Evolutionary conservation across 2,797 vertebrate genomes (phyloP).

Genomic region (Potorous gilbertii): DNA sequence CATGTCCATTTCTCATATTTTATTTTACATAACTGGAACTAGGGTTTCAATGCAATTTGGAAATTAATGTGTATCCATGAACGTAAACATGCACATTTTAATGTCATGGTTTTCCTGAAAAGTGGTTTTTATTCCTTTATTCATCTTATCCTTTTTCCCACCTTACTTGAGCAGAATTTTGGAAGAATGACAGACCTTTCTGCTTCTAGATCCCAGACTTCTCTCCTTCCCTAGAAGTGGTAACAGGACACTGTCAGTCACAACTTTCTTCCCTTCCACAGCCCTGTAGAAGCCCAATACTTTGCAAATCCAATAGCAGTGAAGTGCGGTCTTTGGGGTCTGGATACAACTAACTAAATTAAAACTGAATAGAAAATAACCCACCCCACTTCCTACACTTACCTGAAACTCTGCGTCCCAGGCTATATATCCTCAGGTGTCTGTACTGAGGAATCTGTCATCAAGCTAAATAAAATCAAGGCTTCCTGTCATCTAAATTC

Average conservation of each 20-base stretch:
- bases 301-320: conserved; percentile 1
- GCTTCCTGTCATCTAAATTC: conserved; percentile 63
- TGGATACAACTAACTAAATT: neutral
- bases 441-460: neutral
- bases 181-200: neutral
- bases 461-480: conserved; percentile 33
- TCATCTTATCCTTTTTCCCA: neutral
- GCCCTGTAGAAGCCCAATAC: neutral
- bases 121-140: neutral
- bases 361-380: conserved; percentile 14
- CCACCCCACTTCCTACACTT: conserved; percentile 26
- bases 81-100: neutral
- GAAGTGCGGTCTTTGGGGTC: neutral
- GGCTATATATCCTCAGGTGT: conserved; percentile 31
- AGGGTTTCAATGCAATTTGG: neutral
- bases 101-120: neutral
- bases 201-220: neutral
- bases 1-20: neutral
- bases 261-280: neutral
- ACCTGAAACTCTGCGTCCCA: conserved; percentile 56
- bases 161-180: neutral
- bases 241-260: neutral
- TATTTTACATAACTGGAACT: neutral
- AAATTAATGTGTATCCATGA: neutral
- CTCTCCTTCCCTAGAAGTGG: neutral